These are phyloP conservation scores for Fratercula arctica DNA, from an alignment of 2,797 vertebrate genomes.

Conservation along the genomic window DNA sequence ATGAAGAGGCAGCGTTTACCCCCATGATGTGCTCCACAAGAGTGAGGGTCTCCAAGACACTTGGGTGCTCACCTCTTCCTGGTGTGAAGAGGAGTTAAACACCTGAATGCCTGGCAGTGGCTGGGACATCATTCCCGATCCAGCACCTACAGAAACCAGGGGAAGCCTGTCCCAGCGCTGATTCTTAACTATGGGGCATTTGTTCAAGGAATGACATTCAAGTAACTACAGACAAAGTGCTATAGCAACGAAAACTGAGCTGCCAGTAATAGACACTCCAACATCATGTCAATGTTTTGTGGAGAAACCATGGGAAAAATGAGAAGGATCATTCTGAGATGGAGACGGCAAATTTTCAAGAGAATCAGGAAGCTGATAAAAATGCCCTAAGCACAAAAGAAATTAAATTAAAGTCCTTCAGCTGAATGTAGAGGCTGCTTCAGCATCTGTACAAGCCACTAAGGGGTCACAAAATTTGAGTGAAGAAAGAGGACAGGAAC, in stretches of 20 bases:
- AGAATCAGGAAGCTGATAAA: slow-evolving; percentile 39
- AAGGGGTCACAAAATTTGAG: background rate
- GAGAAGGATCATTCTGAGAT: background rate
- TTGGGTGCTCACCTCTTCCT: accelerated
- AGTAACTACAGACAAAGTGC: background rate
- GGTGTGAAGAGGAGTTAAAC: background rate
- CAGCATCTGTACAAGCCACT: background rate
- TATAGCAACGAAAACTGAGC: background rate
- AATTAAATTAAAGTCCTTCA: background rate
- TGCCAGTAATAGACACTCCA: slow-evolving; percentile 8
- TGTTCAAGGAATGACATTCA: slow-evolving; percentile 27
- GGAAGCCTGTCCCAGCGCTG: background rate
- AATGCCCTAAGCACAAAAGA: background rate
- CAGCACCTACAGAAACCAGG: background rate
- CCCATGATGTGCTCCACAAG: background rate
- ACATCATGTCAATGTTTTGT: background rate
- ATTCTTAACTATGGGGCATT: background rate
- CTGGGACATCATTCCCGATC: background rate
- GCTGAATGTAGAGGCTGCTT: background rate
- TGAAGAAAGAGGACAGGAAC: background rate
- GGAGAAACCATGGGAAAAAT: slow-evolving; percentile 27
- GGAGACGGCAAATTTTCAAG: background rate
- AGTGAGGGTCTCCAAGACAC: background rate
- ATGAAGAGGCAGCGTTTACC: background rate
- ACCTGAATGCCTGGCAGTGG: background rate